phyloP scores from a whole-genome alignment of 2,113 vertebrate species.

The Alouatta palliata region DNA sequence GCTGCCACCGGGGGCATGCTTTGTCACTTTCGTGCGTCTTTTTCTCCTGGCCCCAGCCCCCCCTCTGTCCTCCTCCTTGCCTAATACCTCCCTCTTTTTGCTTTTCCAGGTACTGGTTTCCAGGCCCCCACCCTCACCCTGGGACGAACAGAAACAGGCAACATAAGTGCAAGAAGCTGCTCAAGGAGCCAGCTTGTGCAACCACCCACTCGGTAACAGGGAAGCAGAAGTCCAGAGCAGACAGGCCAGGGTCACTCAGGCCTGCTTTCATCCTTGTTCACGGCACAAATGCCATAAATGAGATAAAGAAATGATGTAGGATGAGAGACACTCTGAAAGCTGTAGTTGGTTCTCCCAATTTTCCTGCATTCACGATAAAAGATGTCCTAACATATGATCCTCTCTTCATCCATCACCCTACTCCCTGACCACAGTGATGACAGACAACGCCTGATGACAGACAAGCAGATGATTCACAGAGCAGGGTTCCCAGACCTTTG shows the following conservation, averaged over 20 bases:
- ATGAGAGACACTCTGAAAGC: background rate
- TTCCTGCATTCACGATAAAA: background rate
- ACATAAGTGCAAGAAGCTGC: background rate
- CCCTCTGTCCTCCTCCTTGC: background rate
- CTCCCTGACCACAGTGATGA: background rate
- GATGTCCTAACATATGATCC: too few species aligned
- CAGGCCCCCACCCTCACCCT: background rate
- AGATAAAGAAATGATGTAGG: background rate
- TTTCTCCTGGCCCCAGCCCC: background rate
- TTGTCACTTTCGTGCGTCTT: rapidly evolving
- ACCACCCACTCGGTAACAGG: rapidly evolving
- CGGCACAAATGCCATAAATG: background rate
- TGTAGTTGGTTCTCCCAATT: background rate
- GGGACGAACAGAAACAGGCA: background rate
- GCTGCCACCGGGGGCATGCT: background rate
- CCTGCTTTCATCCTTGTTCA: background rate
- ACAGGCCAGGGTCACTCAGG: background rate
- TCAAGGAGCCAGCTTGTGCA: background rate
- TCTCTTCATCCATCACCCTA: background rate
- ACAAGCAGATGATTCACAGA: background rate
- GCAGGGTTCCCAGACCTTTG: background rate
- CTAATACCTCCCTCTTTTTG: background rate
- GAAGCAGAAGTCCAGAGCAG: background rate
- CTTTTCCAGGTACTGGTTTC: background rate
- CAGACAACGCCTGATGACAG: too few species aligned